Conservation (phyloP, 2,113 vertebrate genomes). For the Dendrocopos noguchii region DNA sequence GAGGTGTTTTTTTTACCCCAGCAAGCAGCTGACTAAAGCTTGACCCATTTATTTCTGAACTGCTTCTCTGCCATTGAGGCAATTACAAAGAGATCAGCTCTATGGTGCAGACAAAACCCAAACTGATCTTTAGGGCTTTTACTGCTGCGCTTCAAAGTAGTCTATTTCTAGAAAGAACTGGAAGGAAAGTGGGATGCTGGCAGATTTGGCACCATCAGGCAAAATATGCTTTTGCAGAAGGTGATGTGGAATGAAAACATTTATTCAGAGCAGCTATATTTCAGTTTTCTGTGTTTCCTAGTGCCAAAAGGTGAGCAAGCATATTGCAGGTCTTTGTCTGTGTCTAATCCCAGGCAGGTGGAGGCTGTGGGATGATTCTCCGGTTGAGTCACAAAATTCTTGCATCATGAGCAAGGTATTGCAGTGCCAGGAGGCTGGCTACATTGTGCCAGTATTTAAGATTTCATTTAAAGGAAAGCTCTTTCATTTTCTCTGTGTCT, state of each 20-base stretch:
- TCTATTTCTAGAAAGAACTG: neutral
- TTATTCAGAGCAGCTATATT: neutral
- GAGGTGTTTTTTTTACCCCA: neutral
- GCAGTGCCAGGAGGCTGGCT: neutral
- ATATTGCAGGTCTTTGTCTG: constrained; percentile 8
- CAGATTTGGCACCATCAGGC: neutral
- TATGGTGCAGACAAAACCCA: neutral
- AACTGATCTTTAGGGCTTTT: neutral
- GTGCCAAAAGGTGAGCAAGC: constrained; percentile 29
- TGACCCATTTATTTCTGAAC: constrained; percentile 35
- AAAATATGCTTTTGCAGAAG: neutral
- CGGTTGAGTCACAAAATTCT: neutral
- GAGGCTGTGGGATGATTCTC: neutral
- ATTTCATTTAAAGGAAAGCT: neutral
- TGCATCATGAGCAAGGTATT: neutral
- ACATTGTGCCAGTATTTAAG: neutral
- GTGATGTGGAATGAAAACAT: neutral
- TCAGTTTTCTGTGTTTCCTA: neutral
- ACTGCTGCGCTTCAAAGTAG: neutral
- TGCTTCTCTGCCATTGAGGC: neutral
- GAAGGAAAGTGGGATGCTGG: neutral
- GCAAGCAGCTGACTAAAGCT: neutral
- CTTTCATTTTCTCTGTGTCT: neutral
- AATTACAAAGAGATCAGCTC: neutral
- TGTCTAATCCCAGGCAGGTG: neutral